Evolutionary conservation across 1,140 invertebrate species (phyloP), one percentile per base, ranked within the genome.

Genomic region (Cydia strobilella): DNA sequence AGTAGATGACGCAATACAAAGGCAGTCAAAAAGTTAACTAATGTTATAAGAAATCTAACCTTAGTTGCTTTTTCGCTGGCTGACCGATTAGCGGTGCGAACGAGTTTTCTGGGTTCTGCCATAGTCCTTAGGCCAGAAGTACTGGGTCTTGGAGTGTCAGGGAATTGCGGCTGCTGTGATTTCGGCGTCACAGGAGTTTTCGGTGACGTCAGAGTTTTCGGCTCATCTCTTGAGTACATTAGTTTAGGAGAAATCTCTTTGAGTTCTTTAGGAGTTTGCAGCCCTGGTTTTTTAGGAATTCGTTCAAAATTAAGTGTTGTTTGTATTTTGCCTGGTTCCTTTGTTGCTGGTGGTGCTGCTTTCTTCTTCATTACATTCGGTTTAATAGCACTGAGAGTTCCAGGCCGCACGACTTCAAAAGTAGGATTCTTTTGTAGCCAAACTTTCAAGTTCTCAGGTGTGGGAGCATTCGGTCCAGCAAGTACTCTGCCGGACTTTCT

Each of bases 341-440:
- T 79, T 7, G 80, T 76, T 59, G 71, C 1, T 7, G 81, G 75
- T 59, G 72, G 0, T 7, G 81, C 76, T 59, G 72, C 0, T 73
- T 90, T 93, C 74, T 88, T 90, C 45, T 83, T 83, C 0, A 80
- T 75, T 4, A 82, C 54, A 59, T 86, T 87, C 6, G 90, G 88
- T 80, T 89, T 93, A 91, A 93, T 83, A 84, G 79, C 65, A 88
- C 91, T 84, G 83, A 94, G 39, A 83, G 84, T 94, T 59, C 94
- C 95, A 0, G 96, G 95, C 75, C 95, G 94, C 1, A 97, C 93
- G 1, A 97, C 96, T 92, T 98, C 96, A 92, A 95, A 98, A 0
- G 96, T 96, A 15, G 97, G 97, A 95, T 98, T 96, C 75, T 96
- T 95, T 86, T 96, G 95, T 7, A 99, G 91, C 97, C 97, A 98